Percentiles rank a stretch among this genome's conserved stretches.
phyloP scores from a whole-genome alignment of 2,113 vertebrate species.

The Gallinago undulata region DNA sequence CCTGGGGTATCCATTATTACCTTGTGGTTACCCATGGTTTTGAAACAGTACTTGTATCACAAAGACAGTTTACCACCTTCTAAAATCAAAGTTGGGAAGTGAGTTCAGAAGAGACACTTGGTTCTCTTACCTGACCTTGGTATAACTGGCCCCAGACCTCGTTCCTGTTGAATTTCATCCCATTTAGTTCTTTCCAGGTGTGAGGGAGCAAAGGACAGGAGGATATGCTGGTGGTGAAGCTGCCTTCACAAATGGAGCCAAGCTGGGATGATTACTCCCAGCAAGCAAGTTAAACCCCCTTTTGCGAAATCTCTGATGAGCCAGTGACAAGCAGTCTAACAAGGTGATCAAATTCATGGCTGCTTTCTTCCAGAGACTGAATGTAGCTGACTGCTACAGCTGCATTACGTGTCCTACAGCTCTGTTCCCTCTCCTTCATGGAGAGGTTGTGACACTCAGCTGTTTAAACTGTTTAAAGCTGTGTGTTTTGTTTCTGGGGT shows the following conservation, averaged over 20 bases:
- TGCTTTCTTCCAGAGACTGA: neutral
- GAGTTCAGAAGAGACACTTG: neutral
- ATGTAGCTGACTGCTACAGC: neutral
- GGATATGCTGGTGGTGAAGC: neutral
- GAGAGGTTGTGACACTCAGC: neutral
- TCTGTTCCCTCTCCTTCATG: neutral
- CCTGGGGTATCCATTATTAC: neutral
- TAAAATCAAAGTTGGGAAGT: neutral
- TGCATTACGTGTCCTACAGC: neutral
- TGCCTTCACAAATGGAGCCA: neutral
- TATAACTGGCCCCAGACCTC: neutral
- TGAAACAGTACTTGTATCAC: neutral
- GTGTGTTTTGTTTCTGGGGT: neutral
- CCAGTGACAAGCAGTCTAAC: neutral
- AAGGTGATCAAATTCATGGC: neutral
- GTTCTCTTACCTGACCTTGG: neutral
- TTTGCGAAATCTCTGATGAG: neutral
- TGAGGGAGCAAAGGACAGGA: neutral
- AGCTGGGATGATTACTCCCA: no score
- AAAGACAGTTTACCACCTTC: neutral
- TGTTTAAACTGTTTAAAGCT: neutral
- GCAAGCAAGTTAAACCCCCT: neutral
- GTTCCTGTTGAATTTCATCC: neutral
- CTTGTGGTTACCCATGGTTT: neutral
- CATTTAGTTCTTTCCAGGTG: accelerated